These are phyloP conservation scores for Amphipyra berbera DNA, from an alignment of 2,888 invertebrate genomes.

Conservation along the genomic window DNA sequence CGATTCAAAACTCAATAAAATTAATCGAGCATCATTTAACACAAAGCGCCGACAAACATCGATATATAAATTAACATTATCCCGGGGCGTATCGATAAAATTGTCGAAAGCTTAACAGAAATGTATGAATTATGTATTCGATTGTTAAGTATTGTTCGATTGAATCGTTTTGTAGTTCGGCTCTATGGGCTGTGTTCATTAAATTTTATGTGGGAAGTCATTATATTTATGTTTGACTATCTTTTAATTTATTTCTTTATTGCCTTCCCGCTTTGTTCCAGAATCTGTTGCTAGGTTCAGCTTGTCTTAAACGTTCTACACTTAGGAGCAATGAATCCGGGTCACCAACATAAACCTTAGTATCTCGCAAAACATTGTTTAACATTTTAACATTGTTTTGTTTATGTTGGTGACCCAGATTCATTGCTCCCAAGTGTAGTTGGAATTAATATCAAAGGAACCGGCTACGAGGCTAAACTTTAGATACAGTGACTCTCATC, in stretches of 20 bases:
- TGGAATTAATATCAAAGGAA: too few species aligned
- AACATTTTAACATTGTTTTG: too few species aligned
- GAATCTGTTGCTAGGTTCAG: too few species aligned
- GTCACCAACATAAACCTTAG: too few species aligned
- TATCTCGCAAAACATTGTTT: too few species aligned
- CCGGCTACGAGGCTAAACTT: too few species aligned
- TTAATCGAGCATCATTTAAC: conserved; percentile 68
- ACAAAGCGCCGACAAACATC: conserved; percentile 63
- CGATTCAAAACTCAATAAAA: conserved; percentile 60
- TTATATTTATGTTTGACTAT: conserved; percentile 24
- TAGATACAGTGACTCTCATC: too few species aligned
- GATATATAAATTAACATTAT: conserved; percentile 64
- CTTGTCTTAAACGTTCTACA: too few species aligned
- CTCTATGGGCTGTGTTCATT: conserved; percentile 49
- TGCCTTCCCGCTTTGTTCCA: too few species aligned
- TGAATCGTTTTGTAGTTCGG: conserved; percentile 56
- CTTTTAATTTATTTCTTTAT: not conserved
- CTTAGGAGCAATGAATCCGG: too few species aligned
- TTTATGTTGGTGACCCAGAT: too few species aligned
- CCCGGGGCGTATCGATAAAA: conserved; percentile 64
- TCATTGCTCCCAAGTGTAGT: too few species aligned
- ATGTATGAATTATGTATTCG: conserved; percentile 62
- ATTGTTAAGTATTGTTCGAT: conserved; percentile 60
- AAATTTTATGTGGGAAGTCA: conserved; percentile 39
- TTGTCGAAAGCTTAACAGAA: conserved; percentile 67